Evolutionary conservation across 1,140 invertebrate genomes (phyloP).

Genomic region (Marisa cornuarietis): DNA sequence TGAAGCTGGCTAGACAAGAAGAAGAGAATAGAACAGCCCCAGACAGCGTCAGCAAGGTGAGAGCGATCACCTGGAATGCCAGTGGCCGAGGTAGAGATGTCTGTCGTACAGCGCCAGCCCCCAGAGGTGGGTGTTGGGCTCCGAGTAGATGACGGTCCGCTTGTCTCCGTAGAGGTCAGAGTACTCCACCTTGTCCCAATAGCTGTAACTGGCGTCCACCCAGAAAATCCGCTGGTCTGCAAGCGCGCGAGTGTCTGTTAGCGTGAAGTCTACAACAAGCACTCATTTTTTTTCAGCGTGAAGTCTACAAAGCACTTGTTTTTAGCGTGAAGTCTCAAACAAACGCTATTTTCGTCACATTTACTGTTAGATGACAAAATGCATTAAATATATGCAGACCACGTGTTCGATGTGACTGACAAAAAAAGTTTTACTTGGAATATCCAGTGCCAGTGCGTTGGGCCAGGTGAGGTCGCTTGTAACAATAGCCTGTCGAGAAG

Average conservation of each 20-base stretch:
- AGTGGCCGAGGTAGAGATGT: constrained; percentile 56
- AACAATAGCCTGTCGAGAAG: constrained; percentile 65
- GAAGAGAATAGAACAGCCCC: no score
- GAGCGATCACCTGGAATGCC: constrained; percentile 20
- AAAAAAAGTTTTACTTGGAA: constrained; percentile 20
- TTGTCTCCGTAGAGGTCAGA: constrained; percentile 68
- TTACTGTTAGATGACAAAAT: no score
- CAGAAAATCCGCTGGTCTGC: constrained; percentile 39
- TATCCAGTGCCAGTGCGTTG: constrained; percentile 75
- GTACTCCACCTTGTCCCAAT: constrained; percentile 54
- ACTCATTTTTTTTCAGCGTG: no score
- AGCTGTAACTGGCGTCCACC: constrained; percentile 40
- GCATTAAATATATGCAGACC: no score
- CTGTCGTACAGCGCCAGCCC: constrained; percentile 72
- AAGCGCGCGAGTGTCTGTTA: background rate
- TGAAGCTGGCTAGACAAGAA: no score
- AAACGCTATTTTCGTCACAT: no score
- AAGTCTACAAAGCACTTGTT: no score
- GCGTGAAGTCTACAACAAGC: no score
- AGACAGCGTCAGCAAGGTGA: no score
- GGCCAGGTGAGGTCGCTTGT: constrained; percentile 69
- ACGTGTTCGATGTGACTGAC: no score
- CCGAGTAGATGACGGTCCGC: constrained; percentile 62
- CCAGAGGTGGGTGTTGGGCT: constrained; percentile 77
- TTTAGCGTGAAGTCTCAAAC: no score